These are phyloP conservation scores for Cassiopea xamachana DNA, from an alignment of 30 jellyfish, hydroid and myxozoan genomes.

Conservation along the genomic window DNA sequence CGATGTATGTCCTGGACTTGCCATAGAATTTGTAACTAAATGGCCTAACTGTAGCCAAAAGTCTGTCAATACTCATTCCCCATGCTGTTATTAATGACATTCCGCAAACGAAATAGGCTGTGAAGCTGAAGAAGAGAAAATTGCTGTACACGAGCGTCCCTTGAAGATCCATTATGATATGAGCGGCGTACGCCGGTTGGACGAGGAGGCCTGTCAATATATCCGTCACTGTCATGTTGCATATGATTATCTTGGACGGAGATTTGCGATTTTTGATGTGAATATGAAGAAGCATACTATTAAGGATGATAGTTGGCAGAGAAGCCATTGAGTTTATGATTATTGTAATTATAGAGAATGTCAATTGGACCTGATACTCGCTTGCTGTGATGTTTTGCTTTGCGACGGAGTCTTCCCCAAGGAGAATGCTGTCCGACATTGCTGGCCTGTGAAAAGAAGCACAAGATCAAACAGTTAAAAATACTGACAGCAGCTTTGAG, in stretches of 20 bases:
- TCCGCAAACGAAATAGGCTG: constrained; percentile 70
- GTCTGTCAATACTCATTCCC: constrained; percentile 69
- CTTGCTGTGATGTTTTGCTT: constrained; percentile 9
- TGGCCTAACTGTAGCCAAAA: constrained; percentile 62
- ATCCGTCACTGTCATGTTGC: constrained; percentile 49
- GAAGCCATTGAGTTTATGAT: constrained; percentile 18
- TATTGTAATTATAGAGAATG: constrained; percentile 29
- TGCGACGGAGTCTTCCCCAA: not conserved
- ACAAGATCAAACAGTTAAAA: not conserved
- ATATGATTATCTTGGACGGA: constrained; percentile 44
- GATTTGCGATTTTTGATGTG: constrained; percentile 48
- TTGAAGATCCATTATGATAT: constrained; percentile 28
- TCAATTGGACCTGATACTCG: not conserved
- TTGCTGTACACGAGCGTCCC: constrained; percentile 14
- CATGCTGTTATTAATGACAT: constrained; percentile 69
- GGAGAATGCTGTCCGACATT: constrained; percentile 53
- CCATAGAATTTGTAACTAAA: constrained; percentile 47
- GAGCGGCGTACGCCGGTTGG: constrained; percentile 62
- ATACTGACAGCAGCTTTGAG: too few relatives aligned
- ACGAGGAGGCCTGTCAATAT: constrained; percentile 54
- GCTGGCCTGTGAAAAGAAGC: not conserved
- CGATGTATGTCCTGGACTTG: constrained; percentile 19
- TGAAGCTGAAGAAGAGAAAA: constrained; percentile 41
- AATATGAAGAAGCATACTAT: constrained; percentile 29
- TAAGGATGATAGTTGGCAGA: not conserved